phyloP scores from a whole-genome alignment of 2,888 invertebrate genomes.

The Epicampocera succincta region DNA sequence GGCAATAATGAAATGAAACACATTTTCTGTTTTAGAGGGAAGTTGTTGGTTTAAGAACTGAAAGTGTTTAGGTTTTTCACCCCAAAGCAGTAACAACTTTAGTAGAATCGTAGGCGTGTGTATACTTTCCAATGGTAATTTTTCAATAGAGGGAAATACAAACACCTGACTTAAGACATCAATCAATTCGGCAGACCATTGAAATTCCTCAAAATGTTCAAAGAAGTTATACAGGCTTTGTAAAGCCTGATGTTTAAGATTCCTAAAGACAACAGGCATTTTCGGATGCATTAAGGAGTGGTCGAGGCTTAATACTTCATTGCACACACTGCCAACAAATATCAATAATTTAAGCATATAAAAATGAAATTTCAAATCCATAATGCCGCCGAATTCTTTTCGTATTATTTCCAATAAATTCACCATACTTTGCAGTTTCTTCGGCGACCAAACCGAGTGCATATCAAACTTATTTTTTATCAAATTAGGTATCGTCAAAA shows the following conservation, averaged over 20 bases:
- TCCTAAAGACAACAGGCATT: slow-evolving; percentile 85
- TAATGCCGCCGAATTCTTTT: slow-evolving; percentile 91
- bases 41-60: slow-evolving; percentile 85
- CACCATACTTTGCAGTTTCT: slow-evolving; percentile 88
- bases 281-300: slow-evolving; percentile 80
- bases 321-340: slow-evolving; percentile 86
- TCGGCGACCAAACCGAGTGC: slow-evolving; percentile 84
- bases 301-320: slow-evolving; percentile 83
- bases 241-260: slow-evolving; percentile 85
- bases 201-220: slow-evolving; percentile 89
- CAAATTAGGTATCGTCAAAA: slow-evolving; percentile 82
- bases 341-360: slow-evolving; percentile 88
- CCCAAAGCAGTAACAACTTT: slow-evolving; percentile 91
- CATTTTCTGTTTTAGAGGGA: slow-evolving; percentile 77
- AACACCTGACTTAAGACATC: slow-evolving; percentile 89
- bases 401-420: slow-evolving; percentile 89
- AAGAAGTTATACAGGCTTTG: slow-evolving; percentile 88
- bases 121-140: slow-evolving; percentile 90
- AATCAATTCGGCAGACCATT: slow-evolving; percentile 87
- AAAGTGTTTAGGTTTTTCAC: slow-evolving; percentile 90
- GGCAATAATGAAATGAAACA: slow-evolving; percentile 86
- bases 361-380: slow-evolving; percentile 86
- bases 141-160: slow-evolving; percentile 90
- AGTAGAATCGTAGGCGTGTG: slow-evolving; percentile 91
- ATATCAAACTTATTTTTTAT: slow-evolving; percentile 83